Evolutionary conservation across 2,797 vertebrate genomes (phyloP), one percentile per base, ranked within the genome.

Genomic region (Enteromius mattozi): DNA sequence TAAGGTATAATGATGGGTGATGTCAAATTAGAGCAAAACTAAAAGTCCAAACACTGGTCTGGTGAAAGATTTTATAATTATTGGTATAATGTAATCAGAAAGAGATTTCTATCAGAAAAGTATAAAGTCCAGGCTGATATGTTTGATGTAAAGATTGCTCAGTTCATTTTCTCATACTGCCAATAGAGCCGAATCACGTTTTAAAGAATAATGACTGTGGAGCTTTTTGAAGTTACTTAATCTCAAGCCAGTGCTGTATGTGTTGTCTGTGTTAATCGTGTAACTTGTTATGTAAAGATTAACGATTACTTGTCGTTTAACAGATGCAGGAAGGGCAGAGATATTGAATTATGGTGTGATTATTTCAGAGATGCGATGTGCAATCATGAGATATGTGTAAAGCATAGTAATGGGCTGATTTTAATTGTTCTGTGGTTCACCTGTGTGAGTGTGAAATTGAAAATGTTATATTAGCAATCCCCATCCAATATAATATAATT

Each of bases 251-350:
- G 35, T n/a, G 49, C 27, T 35, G 80, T 71, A 47, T 2, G 7
- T 72, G 40, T 45, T 74, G 42, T 47, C 24, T 81, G 54, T 74
- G 42, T 49, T 49, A 76, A 16, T 77, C 14, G 51, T 33, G 45
- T 24, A 24, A 47, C 45, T 27, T 65, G 3, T 24, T 8, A 42
- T 74, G 40, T 35, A 72, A 61, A 40, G 40, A 72, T 37, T 8
- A 75, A 37, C 13, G 56, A 4, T 63, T 82, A 72, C 12, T n/a
- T 72, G 37, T 6, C 14, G 19, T 42, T 71, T 70, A 42, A 59
- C 42, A 49, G 12, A n/a, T 17, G 8, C 13, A 61, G 42, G 33
- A 63, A 61, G 49, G 16, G 40, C 12, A 49, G 19, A 17, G 13
- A 49, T 35, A 33, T 37, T 10, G 6, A 82, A 63, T 72, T 63